Evolutionary conservation across 1,140 invertebrate genomes (phyloP).

Genomic region (Brachionus paranguensis): DNA sequence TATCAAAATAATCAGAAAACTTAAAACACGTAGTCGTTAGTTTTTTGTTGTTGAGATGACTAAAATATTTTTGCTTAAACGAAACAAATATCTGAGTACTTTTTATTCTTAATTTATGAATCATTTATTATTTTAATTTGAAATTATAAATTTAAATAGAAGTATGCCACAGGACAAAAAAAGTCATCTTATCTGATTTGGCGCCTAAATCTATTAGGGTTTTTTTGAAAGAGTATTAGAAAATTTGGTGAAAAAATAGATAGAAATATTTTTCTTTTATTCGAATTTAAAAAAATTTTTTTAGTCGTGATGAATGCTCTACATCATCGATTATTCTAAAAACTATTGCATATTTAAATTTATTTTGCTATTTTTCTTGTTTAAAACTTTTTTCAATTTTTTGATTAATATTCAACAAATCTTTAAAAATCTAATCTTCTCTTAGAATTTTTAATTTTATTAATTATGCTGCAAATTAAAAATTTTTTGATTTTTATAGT

Average conservation of each 20-base stretch:
- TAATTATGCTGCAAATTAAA: no score
- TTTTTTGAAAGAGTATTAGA: no score
- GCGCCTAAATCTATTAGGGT: background rate
- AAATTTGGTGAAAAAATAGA: background rate
- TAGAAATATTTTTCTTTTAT: background rate
- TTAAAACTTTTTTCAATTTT: no score
- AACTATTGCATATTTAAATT: no score
- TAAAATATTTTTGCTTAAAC: background rate
- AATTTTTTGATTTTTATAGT: no score
- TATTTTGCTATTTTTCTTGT: no score
- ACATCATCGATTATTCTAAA: no score
- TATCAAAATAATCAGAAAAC: background rate
- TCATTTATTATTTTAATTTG: slow-evolving; percentile 21
- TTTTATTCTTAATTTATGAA: background rate
- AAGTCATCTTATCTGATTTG: background rate
- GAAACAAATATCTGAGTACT: background rate
- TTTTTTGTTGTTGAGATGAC: slow-evolving; percentile 8
- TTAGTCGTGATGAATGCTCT: no score
- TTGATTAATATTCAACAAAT: no score
- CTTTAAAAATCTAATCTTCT: no score
- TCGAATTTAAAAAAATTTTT: background rate
- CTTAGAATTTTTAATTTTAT: no score
- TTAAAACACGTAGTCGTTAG: slow-evolving; percentile 26
- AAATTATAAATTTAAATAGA: slow-evolving; percentile 4
- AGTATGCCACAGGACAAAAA: background rate